Evolutionary conservation across 2,797 vertebrate genomes (phyloP), one percentile per base, ranked within the genome.

Genomic region (Tauraco hartlaubi): DNA sequence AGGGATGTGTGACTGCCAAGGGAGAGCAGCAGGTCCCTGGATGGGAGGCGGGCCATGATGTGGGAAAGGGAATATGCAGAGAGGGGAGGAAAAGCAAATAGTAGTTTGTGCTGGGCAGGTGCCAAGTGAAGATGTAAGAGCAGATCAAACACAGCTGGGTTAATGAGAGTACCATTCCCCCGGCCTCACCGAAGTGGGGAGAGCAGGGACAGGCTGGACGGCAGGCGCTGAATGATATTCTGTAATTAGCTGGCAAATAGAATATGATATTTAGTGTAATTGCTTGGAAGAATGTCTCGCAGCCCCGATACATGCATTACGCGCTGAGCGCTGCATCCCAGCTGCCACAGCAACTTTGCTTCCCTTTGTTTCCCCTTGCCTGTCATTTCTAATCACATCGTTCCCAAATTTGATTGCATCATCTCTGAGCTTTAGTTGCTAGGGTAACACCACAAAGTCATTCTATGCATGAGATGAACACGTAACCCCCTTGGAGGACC

Each of bases 221-320:
- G 54, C 78, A 59, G 90, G 91, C 94, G 4, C 91, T 83, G 74
- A 96, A 85, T 75, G 93, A 81, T 80, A 67, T 92, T 94, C 91
- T 91, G 86, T 95, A 97, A 98, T 97, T 97, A 95, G 83, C 93
- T 97, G 96, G 96, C 94, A 97, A 96, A 95, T 68, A 92, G 92
- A 95, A 82, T 79, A 88, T 91, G 88, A 94, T 97, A 90, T 94
- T 97, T 90, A 56, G 96, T 94, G 97, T 97, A 96, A 97, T 97
- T 96, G 92, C 94, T 96, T 12, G 78, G 97, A 97, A 95, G 79
- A 81, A 31, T 13, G 58, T 81, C 92, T 85, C 15, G 5, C 86
- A 67, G 85, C 80, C 93, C 72, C 31, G 37, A 58, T 44, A 86
- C 54, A 39, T 14, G 85, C 73, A 31, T 66, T 54, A 51, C 9